Evolutionary conservation across 37 sponge, comb jelly and placozoan genomes (phyloP).

Genomic region (Chondrilla cf. caribensis): DNA sequence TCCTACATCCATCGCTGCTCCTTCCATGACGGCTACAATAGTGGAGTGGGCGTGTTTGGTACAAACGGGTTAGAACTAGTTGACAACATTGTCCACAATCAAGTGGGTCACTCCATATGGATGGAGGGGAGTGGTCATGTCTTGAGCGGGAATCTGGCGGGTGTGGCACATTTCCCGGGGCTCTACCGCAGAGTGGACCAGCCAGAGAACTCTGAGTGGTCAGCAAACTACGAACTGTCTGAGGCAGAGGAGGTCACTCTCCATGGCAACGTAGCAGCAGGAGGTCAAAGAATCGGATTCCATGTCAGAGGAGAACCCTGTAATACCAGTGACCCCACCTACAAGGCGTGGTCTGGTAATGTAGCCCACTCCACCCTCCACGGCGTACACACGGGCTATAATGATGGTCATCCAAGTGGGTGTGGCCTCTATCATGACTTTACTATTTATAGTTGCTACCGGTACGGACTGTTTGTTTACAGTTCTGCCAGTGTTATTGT

Average conservation of each 20-base stretch:
- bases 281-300: conserved; percentile 69
- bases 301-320: conserved; percentile 87
- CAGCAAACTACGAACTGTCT: conserved; percentile 67
- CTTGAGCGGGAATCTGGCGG: conserved; percentile 59
- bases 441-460: conserved; percentile 66
- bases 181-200: conserved; percentile 46
- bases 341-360: conserved; percentile 49
- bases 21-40: conserved; percentile 78
- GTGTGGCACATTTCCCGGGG: conserved; percentile 56
- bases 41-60: conserved; percentile 79
- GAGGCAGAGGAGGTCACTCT: conserved; percentile 40
- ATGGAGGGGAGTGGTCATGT: conserved; percentile 44
- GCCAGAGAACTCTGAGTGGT: conserved; percentile 45
- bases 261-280: conserved; percentile 65
- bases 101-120: conserved; percentile 73
- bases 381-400: conserved; percentile 63
- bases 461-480: conserved; percentile 79
- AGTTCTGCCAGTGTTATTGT: conserved; percentile 51
- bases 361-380: conserved; percentile 82
- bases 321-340: neutral
- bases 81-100: conserved; percentile 79
- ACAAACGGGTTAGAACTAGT: conserved; percentile 33
- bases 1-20: conserved; percentile 64
- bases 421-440: conserved; percentile 57
- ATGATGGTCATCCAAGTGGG: conserved; percentile 63